phyloP scores from a whole-genome alignment of 2,888 invertebrate genomes.

The Acrocyrtus sp. region DNA sequence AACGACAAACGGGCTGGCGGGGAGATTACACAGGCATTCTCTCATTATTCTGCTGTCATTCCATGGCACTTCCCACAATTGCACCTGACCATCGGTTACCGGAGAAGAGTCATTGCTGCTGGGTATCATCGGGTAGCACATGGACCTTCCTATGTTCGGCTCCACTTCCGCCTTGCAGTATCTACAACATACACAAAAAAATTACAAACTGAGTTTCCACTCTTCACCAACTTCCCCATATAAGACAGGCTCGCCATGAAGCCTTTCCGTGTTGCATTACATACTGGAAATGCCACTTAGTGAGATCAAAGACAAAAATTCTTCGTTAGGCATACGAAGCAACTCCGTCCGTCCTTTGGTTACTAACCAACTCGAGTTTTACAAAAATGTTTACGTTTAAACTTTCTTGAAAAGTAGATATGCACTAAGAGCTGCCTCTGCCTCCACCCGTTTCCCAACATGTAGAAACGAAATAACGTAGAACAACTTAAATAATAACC shows the following conservation, averaged over 20 bases:
- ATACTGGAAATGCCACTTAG: too few relatives aligned
- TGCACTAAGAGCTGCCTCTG: too few relatives aligned
- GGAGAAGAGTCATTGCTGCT: conserved; percentile 18
- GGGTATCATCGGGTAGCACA: conserved; percentile 39
- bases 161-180: conserved; percentile 52
- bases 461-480: too few relatives aligned
- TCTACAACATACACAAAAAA: conserved; percentile 19
- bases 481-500: conserved; percentile 9
- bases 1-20: conserved; percentile 45
- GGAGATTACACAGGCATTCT: conserved; percentile 52
- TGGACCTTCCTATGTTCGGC: conserved; percentile 50
- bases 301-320: too few relatives aligned
- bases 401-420: too few relatives aligned
- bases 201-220: neutral
- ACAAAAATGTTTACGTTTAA: too few relatives aligned
- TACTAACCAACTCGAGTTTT: too few relatives aligned
- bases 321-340: too few relatives aligned
- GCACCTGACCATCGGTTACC: conserved; percentile 55
- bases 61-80: conserved; percentile 58
- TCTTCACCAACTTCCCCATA: neutral
- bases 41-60: conserved; percentile 56
- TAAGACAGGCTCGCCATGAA: neutral
- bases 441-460: too few relatives aligned
- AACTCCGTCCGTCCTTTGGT: too few relatives aligned
- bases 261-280: too few relatives aligned